Conservation (phyloP, 2,113 vertebrate genomes). For the Bufo gargarizans region DNA sequence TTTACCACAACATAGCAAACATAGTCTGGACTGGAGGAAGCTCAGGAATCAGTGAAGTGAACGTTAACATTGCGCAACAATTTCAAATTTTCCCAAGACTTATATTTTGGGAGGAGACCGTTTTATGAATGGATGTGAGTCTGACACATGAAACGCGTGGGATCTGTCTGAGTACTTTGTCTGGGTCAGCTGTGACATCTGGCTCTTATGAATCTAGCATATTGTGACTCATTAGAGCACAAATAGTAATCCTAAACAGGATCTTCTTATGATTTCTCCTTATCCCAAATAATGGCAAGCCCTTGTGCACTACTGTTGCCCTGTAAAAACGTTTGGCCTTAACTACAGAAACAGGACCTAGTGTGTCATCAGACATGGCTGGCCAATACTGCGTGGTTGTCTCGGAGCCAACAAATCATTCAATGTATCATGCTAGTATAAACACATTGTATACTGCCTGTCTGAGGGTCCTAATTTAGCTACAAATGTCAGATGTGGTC, state of each 20-base stretch:
- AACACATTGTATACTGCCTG: background rate
- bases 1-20: slow-evolving; percentile 64
- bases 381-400: slow-evolving; percentile 11
- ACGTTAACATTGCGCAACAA: slow-evolving; percentile 68
- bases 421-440: slow-evolving; percentile 10
- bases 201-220: slow-evolving; percentile 77
- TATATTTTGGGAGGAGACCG: slow-evolving; percentile 65
- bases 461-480: background rate
- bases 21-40: background rate
- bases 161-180: slow-evolving; percentile 74
- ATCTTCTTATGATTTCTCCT: slow-evolving; percentile 71
- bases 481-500: slow-evolving; percentile 37
- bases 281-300: slow-evolving; percentile 68
- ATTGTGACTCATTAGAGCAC: slow-evolving; percentile 77
- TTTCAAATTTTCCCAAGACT: slow-evolving; percentile 71
- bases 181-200: slow-evolving; percentile 81
- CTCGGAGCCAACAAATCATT: background rate
- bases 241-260: slow-evolving; percentile 77
- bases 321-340: background rate
- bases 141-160: slow-evolving; percentile 75
- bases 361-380: slow-evolving; percentile 28
- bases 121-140: slow-evolving; percentile 79
- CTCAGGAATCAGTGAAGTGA: slow-evolving; percentile 65
- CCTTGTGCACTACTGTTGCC: slow-evolving; percentile 57
- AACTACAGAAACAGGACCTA: background rate